These are phyloP conservation scores for Tipula helvola DNA, from an alignment of 2,888 invertebrate genomes.

Conservation along the genomic window DNA sequence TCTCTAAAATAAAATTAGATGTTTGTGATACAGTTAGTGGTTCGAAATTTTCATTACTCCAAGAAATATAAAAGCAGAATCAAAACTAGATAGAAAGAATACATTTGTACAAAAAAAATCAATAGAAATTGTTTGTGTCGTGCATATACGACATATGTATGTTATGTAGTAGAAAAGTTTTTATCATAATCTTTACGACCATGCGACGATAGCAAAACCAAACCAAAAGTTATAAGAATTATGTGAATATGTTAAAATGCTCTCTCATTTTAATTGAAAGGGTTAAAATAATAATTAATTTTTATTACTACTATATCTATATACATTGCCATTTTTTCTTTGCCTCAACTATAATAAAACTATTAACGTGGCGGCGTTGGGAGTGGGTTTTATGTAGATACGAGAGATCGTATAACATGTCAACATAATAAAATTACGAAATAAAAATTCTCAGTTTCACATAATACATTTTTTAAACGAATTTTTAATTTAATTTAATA, in stretches of 20 bases:
- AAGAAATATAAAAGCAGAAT: not conserved
- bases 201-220: not conserved
- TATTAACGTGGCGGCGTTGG: not conserved
- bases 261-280: not conserved
- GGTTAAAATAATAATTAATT: not conserved
- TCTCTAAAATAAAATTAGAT: not conserved
- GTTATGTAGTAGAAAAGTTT: not conserved
- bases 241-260: not conserved
- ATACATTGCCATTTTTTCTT: not conserved
- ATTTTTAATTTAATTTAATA: conserved; percentile 4
- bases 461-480: not conserved
- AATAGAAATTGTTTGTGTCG: not conserved
- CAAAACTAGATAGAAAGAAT: not conserved
- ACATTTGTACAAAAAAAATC: not conserved
- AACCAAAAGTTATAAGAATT: not conserved
- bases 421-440: not conserved
- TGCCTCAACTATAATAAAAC: not conserved
- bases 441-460: not conserved
- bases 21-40: not conserved
- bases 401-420: not conserved
- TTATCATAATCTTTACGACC: not conserved
- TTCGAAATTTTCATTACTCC: not conserved
- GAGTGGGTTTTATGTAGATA: not conserved
- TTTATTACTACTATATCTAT: not conserved
- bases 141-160: not conserved